Evolutionary conservation across 2,113 vertebrate species (phyloP).

Genomic region (Tenrec ecaudatus): DNA sequence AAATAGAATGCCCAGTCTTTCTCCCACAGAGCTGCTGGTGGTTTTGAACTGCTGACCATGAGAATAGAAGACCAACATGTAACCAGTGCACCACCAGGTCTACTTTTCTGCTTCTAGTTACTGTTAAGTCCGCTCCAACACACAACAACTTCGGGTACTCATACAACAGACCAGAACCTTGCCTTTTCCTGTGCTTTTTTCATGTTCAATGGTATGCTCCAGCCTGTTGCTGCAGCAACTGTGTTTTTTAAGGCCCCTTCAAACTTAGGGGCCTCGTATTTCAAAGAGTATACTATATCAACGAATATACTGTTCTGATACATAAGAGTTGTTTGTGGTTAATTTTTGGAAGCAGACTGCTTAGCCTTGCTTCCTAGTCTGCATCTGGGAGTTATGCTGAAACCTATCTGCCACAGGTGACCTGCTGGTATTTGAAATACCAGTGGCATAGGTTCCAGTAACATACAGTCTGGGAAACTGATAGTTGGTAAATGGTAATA

Average conservation of each 20-base stretch:
- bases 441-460: no score
- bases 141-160: neutral
- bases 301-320: neutral
- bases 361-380: neutral
- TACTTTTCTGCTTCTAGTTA: neutral
- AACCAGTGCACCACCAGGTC: neutral
- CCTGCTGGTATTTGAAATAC: neutral
- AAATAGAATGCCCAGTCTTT: no score
- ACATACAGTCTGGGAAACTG: neutral
- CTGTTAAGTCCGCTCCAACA: neutral
- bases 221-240: neutral
- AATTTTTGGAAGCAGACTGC: neutral
- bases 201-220: neutral
- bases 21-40: no score
- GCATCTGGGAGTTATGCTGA: neutral
- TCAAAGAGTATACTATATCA: neutral
- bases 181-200: neutral
- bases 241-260: neutral
- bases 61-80: no score
- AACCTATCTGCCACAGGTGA: neutral
- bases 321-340: neutral
- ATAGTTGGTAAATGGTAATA: neutral
- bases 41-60: no score
- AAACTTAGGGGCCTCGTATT: neutral
- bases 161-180: neutral